A percentile compares a stretch with the other conserved stretches of the same genome.
phyloP scores from a whole-genome alignment of 2,888 invertebrate species.

The Pyrrhia umbra region DNA sequence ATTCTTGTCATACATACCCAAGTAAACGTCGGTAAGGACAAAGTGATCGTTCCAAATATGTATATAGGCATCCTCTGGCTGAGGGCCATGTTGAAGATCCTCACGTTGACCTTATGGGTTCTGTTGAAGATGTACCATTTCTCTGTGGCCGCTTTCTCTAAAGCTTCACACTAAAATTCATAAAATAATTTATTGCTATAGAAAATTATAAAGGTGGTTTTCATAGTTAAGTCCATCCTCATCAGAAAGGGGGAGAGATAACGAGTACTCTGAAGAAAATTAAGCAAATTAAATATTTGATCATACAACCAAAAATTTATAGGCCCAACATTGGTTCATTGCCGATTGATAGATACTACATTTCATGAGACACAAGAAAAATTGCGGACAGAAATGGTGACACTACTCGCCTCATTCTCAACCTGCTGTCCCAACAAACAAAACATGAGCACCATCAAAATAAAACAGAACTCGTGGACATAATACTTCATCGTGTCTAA shows the following conservation, averaged over 20 bases:
- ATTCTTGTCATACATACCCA: constrained; percentile 72
- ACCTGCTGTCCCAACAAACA: constrained; percentile 83
- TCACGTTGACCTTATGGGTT: constrained; percentile 73
- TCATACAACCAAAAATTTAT: no score
- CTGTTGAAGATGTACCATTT: constrained; percentile 83
- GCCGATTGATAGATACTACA: no score
- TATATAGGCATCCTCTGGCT: constrained; percentile 83
- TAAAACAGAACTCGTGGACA: constrained; percentile 79
- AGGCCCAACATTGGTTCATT: no score
- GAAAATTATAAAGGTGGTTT: not conserved
- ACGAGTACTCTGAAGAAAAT: no score
- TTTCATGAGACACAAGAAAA: no score
- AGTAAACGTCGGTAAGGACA: constrained; percentile 84
- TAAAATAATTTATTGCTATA: not conserved
- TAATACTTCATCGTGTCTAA: constrained; percentile 82
- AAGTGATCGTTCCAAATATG: constrained; percentile 81
- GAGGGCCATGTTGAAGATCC: constrained; percentile 81
- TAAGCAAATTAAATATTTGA: no score
- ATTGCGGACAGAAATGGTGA: no score
- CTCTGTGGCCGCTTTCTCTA: constrained; percentile 77
- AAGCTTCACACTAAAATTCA: constrained; percentile 75
- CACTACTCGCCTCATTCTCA: constrained; percentile 75
- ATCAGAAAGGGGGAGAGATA: not conserved
- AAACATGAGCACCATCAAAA: constrained; percentile 80
- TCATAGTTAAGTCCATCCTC: not conserved